phyloP scores from a whole-genome alignment of 64 coral and sea anemone genomes.

The Dendronephthya gigantea region DNA sequence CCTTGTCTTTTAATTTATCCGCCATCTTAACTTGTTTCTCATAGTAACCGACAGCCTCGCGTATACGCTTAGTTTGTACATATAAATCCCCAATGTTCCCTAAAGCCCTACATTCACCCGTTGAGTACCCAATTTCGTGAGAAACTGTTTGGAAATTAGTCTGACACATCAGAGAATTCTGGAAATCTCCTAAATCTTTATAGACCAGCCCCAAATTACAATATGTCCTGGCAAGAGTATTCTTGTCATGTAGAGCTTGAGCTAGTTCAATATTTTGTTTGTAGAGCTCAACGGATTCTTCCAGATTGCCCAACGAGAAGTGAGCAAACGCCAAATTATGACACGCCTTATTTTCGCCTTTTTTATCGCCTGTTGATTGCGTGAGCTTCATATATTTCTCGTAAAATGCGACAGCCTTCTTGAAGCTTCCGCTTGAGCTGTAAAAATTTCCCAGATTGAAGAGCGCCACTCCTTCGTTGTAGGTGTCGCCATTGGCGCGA shows the following conservation, averaged over 20 bases:
- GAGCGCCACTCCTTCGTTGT: slow-evolving; percentile 66
- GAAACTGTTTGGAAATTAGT: slow-evolving; percentile 60
- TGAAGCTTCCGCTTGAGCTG: slow-evolving; percentile 85
- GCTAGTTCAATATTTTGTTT: slow-evolving; percentile 79
- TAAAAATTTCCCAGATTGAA: slow-evolving; percentile 90
- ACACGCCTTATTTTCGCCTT: slow-evolving; percentile 77
- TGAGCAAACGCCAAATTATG: slow-evolving; percentile 92
- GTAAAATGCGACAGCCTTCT: slow-evolving; percentile 65
- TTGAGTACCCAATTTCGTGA: slow-evolving; percentile 43
- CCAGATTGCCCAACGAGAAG: slow-evolving; percentile 70
- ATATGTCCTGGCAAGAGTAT: slow-evolving; percentile 57
- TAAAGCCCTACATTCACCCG: slow-evolving; percentile 63
- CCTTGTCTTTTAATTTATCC: slow-evolving; percentile 41
- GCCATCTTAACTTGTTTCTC: slow-evolving; percentile 71
- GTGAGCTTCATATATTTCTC: slow-evolving; percentile 65
- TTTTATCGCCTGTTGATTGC: slow-evolving; percentile 45
- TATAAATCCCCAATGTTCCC: slow-evolving; percentile 89
- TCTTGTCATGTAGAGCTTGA: slow-evolving; percentile 51
- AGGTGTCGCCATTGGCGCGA: slow-evolving; percentile 51
- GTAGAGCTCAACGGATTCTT: slow-evolving; percentile 57
- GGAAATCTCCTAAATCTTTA: slow-evolving; percentile 58
- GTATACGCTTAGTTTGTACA: slow-evolving; percentile 45
- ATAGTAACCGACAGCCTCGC: slow-evolving; percentile 57
- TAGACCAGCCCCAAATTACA: slow-evolving; percentile 76
- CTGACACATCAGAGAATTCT: slow-evolving; percentile 64